A percentile compares a stretch with the other conserved stretches of the same genome.
These are phyloP conservation scores for Ctenicera cuprea DNA, from an alignment of 2,888 invertebrate genomes.

Conservation along the genomic window DNA sequence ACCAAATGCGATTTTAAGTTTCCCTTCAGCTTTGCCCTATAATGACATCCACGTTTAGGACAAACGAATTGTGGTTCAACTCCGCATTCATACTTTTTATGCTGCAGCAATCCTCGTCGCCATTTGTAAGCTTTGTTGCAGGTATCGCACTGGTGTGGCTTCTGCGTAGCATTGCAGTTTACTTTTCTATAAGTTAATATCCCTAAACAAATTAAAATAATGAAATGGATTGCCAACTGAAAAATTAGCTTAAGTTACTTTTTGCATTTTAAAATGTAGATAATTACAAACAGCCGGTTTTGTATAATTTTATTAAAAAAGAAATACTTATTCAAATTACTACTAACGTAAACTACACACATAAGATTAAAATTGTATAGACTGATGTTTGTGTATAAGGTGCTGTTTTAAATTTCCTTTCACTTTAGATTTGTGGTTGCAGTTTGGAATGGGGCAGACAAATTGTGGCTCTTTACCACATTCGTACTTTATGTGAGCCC, in stretches of 20 bases:
- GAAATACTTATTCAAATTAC: too few relatives aligned
- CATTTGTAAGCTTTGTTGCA: conserved; percentile 64
- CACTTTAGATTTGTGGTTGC: conserved; percentile 57
- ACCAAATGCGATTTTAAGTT: conserved; percentile 65
- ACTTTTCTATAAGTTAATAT: background rate
- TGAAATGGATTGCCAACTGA: too few relatives aligned
- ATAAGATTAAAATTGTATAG: background rate
- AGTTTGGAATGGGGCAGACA: conserved; percentile 62
- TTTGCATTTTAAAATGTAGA: too few relatives aligned
- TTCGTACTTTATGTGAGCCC: conserved; percentile 66
- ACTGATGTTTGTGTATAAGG: conserved; percentile 41
- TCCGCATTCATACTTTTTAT: conserved; percentile 69
- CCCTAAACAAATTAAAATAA: background rate
- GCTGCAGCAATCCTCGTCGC: conserved; percentile 62
- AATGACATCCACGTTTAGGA: conserved; percentile 61
- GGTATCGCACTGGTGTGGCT: conserved; percentile 56
- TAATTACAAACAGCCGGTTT: too few relatives aligned
- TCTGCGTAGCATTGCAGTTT: background rate
- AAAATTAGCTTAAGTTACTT: too few relatives aligned
- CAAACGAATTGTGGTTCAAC: conserved; percentile 70
- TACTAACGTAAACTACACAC: too few relatives aligned
- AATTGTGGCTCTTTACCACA: conserved; percentile 69
- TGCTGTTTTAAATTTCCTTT: conserved; percentile 58
- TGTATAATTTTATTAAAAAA: too few relatives aligned
- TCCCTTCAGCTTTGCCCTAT: conserved; percentile 64